Conservation (phyloP, 2,797 vertebrate species). For the Danio choprae region DNA sequence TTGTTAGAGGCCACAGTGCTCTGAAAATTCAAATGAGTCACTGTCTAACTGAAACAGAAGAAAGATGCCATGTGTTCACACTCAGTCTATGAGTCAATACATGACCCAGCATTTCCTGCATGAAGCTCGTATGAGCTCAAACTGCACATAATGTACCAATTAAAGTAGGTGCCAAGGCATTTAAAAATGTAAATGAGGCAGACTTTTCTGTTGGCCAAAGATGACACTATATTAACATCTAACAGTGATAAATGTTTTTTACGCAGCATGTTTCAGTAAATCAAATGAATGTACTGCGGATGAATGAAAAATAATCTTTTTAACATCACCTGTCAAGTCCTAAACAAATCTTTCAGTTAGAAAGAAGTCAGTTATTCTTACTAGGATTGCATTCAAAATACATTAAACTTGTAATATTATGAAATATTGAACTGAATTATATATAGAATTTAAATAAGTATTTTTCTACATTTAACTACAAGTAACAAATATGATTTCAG, state of each 20-base stretch:
- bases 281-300: background rate
- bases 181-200: constrained; percentile 9
- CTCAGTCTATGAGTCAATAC: constrained; percentile 41
- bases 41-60: constrained; percentile 14
- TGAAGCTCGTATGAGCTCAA: constrained; percentile 23
- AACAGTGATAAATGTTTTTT: constrained; percentile 6
- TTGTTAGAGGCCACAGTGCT: background rate
- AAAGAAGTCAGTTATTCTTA: no score
- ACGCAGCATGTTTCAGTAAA: background rate
- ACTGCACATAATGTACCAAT: constrained; percentile 18
- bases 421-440: no score
- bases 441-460: no score
- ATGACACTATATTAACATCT: background rate
- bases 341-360: no score
- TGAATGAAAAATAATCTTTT: background rate
- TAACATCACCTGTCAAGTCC: background rate
- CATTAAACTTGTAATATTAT: no score
- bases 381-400: no score
- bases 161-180: constrained; percentile 4
- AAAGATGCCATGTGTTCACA: constrained; percentile 23
- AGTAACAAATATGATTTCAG: no score
- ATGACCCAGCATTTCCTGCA: constrained; percentile 32
- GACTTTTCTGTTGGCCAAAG: background rate
- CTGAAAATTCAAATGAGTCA: constrained; percentile 19
- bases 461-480: no score